Evolutionary conservation across 2,888 invertebrate species (phyloP), one percentile per base, ranked within the genome.

Genomic region (Exephanes ischioxanthus): DNA sequence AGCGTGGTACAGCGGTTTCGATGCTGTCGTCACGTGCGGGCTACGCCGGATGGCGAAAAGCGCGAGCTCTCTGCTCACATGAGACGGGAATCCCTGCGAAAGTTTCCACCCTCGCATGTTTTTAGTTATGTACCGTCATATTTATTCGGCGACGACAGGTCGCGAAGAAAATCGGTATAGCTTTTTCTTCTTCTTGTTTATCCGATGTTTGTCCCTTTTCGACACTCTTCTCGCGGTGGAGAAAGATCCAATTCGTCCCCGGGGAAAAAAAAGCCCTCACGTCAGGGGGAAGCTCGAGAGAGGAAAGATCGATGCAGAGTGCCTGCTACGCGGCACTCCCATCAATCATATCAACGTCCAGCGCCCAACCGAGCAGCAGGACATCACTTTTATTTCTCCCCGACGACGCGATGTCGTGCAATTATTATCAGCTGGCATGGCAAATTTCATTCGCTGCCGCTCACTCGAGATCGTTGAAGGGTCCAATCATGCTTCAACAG

Each of bases 81-180:
- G 37, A 78, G 19, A 30, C 63, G 72, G 51, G 84, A 89, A 88
- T 87, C 86, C 86, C 67, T 71, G 66, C 80, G 87, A 87, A 86
- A 87, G 85, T 81, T 80, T 73, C 55, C 63, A 83, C 55, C 53
- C 41, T 78, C 66, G 45, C 45, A 30, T 26, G n/a, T 41, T 19
- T 67, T 67, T 11, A 14, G 67, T 67, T 67, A 75, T 26, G 61
- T 48, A 30, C n/a, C 55, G 82, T 72, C n/a, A 67, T 48, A 75
- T 30, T 76, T 83, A 48, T 41, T 51, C 79, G 26, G 48, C 61
- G 48, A 58, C 51, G 51, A 71, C 63, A 63, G 19, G 67, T 76
- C 73, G 75, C 73, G 78, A 67, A 80, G 82, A 84, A 78, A 87
- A 87, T 87, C 83, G 76, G 70, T 71, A 78, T 84, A 80, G 73